phyloP scores from a whole-genome alignment of 2,888 invertebrate species.

The Penaeus monodon region DNA sequence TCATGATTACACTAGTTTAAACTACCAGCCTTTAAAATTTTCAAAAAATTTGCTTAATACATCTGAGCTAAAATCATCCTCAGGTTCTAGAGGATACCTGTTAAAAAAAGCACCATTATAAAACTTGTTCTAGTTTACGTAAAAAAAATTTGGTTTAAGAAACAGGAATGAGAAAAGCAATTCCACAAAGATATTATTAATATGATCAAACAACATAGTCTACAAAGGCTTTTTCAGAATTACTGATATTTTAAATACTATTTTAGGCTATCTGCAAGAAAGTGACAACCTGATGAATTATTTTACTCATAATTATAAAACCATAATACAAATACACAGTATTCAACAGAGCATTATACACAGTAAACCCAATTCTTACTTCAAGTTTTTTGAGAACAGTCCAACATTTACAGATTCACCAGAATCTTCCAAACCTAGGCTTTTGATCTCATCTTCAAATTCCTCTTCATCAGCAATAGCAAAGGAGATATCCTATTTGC shows the following conservation, averaged over 20 bases:
- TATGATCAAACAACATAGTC: too few species aligned
- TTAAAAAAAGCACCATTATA: conserved; percentile 68
- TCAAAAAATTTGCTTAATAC: conserved; percentile 72
- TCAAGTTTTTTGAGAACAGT: conserved; percentile 66
- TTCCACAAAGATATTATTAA: too few species aligned
- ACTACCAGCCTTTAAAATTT: conserved; percentile 71
- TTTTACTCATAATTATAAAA: background rate
- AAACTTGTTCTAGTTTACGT: too few species aligned
- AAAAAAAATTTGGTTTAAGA: too few species aligned
- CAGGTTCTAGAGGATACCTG: conserved; percentile 71
- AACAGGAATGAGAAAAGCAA: too few species aligned
- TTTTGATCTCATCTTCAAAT: conserved; percentile 70
- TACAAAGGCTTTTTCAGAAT: background rate
- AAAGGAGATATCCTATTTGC: conserved; percentile 69
- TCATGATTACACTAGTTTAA: background rate
- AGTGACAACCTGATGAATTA: too few species aligned
- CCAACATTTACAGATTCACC: conserved; percentile 73
- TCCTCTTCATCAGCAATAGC: conserved; percentile 73
- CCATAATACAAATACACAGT: background rate
- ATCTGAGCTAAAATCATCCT: conserved; percentile 73
- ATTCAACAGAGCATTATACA: too few species aligned
- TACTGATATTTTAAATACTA: background rate
- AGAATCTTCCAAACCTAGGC: conserved; percentile 72
- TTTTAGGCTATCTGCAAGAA: background rate
- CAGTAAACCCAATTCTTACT: conserved; percentile 8